Percentiles rank a stretch among this genome's conserved stretches.
Conservation (phyloP, 2,888 invertebrate species). For the Ormyrus rosae region DNA sequence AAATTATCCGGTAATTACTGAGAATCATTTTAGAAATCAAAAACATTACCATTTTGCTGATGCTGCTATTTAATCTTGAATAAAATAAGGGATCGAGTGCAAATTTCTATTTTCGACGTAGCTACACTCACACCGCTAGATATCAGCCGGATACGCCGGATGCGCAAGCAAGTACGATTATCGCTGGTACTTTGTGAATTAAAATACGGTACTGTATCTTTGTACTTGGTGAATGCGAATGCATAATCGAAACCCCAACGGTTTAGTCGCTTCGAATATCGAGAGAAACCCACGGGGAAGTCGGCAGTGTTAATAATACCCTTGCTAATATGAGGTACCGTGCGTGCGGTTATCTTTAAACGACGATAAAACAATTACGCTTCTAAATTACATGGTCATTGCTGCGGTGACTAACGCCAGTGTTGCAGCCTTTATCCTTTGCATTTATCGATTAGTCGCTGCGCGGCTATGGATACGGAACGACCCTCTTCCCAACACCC, state of each 20-base stretch:
- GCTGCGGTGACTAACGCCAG: conserved; percentile 52
- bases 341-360: conserved; percentile 57
- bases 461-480: conserved; percentile 6
- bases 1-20: too few relatives aligned
- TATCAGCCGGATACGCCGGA: too few relatives aligned
- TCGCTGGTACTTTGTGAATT: background rate
- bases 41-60: too few relatives aligned
- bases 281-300: conserved; percentile 27
- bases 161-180: too few relatives aligned
- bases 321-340: conserved; percentile 45
- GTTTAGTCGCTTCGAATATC: background rate
- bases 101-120: too few relatives aligned
- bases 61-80: too few relatives aligned
- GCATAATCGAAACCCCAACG: background rate
- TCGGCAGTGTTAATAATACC: conserved; percentile 51
- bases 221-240: background rate
- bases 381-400: conserved; percentile 59
- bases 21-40: too few relatives aligned
- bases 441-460: conserved; percentile 56
- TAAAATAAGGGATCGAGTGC: too few relatives aligned
- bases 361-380: conserved; percentile 62
- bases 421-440: conserved; percentile 57
- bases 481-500: background rate
- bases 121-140: too few relatives aligned
- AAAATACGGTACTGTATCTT: conserved; percentile 1